Evolutionary conservation across 2,113 vertebrate species (phyloP), one percentile per base, ranked within the genome.

Genomic region (Mellivora capensis): DNA sequence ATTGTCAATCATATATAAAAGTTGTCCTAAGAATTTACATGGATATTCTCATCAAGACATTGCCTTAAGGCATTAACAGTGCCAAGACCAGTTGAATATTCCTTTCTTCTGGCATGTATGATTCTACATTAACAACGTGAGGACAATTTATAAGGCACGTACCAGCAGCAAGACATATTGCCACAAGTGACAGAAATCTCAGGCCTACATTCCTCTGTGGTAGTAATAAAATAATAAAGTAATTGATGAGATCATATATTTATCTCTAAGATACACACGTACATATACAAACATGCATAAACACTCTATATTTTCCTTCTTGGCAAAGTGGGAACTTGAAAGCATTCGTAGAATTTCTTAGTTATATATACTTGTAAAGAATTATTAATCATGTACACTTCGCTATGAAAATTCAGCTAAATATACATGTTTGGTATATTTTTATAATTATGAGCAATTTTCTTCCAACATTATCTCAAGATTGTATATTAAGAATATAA

Each of bases 21-120:
- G 6, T 88, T 89, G 95, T 69, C 29, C 85, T 49, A 72, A 93
- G 47, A 91, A 54, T 97, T 76, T 84, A 87, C 9, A 89, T 79
- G 59, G 29, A 27, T 23, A 37, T 89, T 90, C 80, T 77, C 72
- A 83, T 21, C n/a, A 21, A 79, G 15, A 29, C 15, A 21, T 20
- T 34, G n/a, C 34, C 27, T 88, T 64, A 27, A 47, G 9, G 61
- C 25, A 57, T 25, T 39, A 31, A 96, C 67, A 92, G 11, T 61
- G 13, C 27, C n/a, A 57, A n/a, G 13, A 14, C 2, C 1, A 54
- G 25, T 11, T 44, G 47, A 81, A 25, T 71, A 69, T 64, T 87
- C 10, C 39, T 95, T 95, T 86, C 72, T 69, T 79, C 6, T 9
- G 52, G 31, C 80, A 49, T 62, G 23, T 59, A 94, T 17, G 29